Evolutionary conservation across 2,113 vertebrate genomes (phyloP), one percentile per base, ranked within the genome.

Genomic region (Sylvietta virens): DNA sequence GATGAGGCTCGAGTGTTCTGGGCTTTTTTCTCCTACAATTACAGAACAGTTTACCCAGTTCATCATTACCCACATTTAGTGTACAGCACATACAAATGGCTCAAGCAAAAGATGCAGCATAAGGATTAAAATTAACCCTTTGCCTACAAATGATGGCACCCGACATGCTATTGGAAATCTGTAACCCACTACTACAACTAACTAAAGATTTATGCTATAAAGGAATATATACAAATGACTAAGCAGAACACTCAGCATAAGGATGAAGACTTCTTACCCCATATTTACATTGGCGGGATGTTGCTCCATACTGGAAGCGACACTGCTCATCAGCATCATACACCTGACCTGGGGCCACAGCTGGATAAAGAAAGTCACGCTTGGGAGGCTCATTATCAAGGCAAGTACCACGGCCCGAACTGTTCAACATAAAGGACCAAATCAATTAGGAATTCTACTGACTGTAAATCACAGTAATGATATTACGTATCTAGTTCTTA

Each of bases 321-420:
- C 99, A 99, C 96, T 99, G 99, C 94, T 99, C 99, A 95, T 99
- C 99, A 74, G 99, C 99, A 92, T 99, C 99, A 93, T 99, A 99
- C 98, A 99, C 99, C 98, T 99, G 99, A 98, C 99, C 99, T 97
- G 99, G 99, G 96, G 99, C 99, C 98, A 99, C 98, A 97, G 99
- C 99, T 98, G 99, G 99, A 98, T 99, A 99, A 98, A 99, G 98
- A 98, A 99, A 99, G 98, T 99, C 99, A 99, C 98, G 98, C 98
- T 99, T 99, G 98, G 99, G 98, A 98, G 99, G 99, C 98, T 99
- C 99, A 98, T 99, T 99, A 98, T 99, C 99, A 98, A 99, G 99
- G 98, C 99, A 99, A 98, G 99, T 99, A 98, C 99, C 99, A 98
- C 99, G 99, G 98, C 99, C 99, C 98, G 99, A 99, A 99, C 99